Conservation (phyloP, 1,140 invertebrate species). For the Xylocopa sonorina region DNA sequence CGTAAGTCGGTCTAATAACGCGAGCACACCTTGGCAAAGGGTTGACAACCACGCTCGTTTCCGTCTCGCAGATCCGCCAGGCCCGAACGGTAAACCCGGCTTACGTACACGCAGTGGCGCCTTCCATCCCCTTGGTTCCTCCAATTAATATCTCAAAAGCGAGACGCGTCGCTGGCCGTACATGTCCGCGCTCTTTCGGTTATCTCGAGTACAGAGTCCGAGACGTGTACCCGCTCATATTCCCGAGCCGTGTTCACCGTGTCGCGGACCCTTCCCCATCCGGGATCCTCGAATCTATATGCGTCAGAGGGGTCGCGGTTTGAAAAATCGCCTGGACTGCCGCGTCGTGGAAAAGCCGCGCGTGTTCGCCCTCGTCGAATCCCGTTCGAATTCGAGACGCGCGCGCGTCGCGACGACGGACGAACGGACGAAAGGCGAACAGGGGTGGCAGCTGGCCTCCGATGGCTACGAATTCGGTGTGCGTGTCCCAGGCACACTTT, state of each 20-base stretch:
- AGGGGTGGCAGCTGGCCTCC: constrained; percentile 70
- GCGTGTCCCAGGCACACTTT: constrained; percentile 15
- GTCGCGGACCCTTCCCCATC: constrained; percentile 19
- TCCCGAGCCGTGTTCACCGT: constrained; percentile 22
- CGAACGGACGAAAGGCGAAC: constrained; percentile 58
- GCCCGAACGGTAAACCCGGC: too few relatives aligned
- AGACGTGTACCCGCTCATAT: constrained; percentile 38
- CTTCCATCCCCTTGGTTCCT: not conserved
- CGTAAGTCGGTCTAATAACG: too few relatives aligned
- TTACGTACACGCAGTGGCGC: too few relatives aligned
- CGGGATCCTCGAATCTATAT: constrained; percentile 20
- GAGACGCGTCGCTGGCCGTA: not conserved
- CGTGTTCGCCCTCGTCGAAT: constrained; percentile 67
- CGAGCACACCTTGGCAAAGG: too few relatives aligned
- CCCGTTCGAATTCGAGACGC: constrained; percentile 72
- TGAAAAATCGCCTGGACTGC: constrained; percentile 54
- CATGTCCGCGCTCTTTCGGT: constrained; percentile 17
- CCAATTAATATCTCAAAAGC: constrained; percentile 42
- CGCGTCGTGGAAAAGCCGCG: constrained; percentile 38
- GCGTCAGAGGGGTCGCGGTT: constrained; percentile 12
- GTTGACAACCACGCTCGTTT: too few relatives aligned
- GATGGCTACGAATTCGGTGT: constrained; percentile 13
- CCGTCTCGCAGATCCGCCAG: too few relatives aligned
- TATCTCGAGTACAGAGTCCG: constrained; percentile 44
- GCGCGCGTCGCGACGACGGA: constrained; percentile 59